Evolutionary conservation across 2,888 invertebrate species (phyloP), one percentile per base, ranked within the genome.

Genomic region (Entomobrya proxima): DNA sequence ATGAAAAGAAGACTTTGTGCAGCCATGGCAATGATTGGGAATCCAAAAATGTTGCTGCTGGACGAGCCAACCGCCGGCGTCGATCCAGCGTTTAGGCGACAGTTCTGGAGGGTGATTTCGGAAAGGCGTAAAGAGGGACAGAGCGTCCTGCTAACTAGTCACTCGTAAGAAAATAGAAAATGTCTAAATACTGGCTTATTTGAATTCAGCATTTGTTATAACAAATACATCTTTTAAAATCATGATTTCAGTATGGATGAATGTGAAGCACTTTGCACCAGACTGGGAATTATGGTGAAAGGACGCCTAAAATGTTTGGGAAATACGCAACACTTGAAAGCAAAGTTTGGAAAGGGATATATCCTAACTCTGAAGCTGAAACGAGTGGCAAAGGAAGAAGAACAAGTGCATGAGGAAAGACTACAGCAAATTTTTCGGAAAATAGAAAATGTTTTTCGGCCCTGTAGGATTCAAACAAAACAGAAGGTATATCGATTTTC

Each of bases 261-360:
- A 92, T 96, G 96, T 92, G 96, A 96, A 52, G 52, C 50, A 0
- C 15, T 79, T 6, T 79, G 79, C 27, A 13, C 95, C 1, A 93
- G 96, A 11, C 92, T 96, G 90, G 95, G 95, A 40, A 95, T 96
- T 86, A 96, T 96, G 96, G 96, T 96, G 77, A 94, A 95, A 91
- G 96, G 96, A 0, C 93, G 94, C 89, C 95, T 96, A 91, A 93
- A 94, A 90, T 95, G 95, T 89, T 92, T 95, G 61, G 96, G 96
- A 69, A 94, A 95, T 3, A 94, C 95, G 86, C 95, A 95, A 89
- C 94, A 95, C 91, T 93, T 96, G 75, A 96, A 96, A 91, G 94
- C 94, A 90, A 96, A 95, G 92, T 96, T 95, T 91, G 94, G 94
- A 47, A 92, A 94, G 92, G 94, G 94, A 35, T 94, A 93, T 89